Base-by-base conservation (phyloP, 2,797 vertebrate species). In the Lutjanus campechanus region DNA sequence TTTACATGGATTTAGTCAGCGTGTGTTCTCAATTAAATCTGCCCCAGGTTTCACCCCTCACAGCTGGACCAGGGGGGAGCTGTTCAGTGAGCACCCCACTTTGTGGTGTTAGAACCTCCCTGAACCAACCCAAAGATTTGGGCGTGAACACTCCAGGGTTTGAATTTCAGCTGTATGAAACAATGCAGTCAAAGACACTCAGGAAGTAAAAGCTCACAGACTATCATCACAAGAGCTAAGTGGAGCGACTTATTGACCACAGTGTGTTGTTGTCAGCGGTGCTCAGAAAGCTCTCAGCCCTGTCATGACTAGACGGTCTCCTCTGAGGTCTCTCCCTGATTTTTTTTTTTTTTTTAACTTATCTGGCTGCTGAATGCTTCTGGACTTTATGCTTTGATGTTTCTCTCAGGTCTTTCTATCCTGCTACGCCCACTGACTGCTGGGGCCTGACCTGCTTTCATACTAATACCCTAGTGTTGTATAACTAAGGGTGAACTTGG, bases 351-450 rank as follows among this genome's bases (percentile, higher is more conserved):
- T 61, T 36, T 44, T 47, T 51, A 43, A 67, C 62, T 25, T 5
- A 62, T 69, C 46, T 3, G 13, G n/a, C 22, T 80, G 55, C 55
- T 81, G 40, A 83, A 80, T 56, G 61, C 64, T 76, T 74, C 25
- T 82, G 44, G 69, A 79, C 78, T 82, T 73, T 19, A 67, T 54
- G 40, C 77, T 86, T 90, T 86, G 61, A 76, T 78, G 69, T 84
- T 81, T 78, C 55, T 55, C 62, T 74, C 53, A 66, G 70, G 51
- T 83, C 88, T 86, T 76, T 76, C 55, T 63, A 50, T 76, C 20
- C 69, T 62, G 73, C 73, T 47, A 36, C 29, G 3, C 71, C 64
- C 76, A 73, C 76, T 25, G n/a, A 76, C 79, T 77, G 69, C 65
- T 25, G 53, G 46, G 71, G 46, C 69, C 29, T 78, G 76, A 22